phyloP scores from a whole-genome alignment of 2,113 vertebrate genomes.

The Struthidea cinerea region DNA sequence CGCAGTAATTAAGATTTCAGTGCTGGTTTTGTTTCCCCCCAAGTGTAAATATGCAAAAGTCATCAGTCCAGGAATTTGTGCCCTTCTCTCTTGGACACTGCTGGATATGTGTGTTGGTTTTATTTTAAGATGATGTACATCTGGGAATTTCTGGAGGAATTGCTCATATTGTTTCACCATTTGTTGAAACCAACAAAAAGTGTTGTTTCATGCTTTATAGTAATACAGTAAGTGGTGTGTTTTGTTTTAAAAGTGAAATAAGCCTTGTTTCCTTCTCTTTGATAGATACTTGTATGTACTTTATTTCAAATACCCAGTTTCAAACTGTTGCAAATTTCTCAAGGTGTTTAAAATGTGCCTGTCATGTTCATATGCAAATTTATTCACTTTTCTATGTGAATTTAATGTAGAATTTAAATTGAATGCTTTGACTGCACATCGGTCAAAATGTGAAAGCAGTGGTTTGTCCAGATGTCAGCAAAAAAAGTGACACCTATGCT shows the following conservation, averaged over 20 bases:
- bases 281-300: not conserved
- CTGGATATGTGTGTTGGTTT: not conserved
- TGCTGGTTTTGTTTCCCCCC: not conserved
- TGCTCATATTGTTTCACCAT: not conserved
- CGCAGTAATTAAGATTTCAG: not conserved
- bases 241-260: not conserved
- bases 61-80: not conserved
- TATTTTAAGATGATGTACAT: not conserved
- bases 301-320: not conserved
- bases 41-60: not conserved
- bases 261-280: not conserved
- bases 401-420: not conserved
- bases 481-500: not conserved
- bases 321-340: not conserved
- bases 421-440: not conserved
- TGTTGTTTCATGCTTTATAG: not conserved
- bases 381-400: not conserved
- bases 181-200: not conserved
- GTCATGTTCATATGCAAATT: not conserved
- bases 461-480: not conserved
- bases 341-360: not conserved
- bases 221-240: not conserved
- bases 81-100: not conserved
- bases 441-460: not conserved
- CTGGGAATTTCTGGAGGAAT: not conserved